Evolutionary conservation across 2,888 invertebrate species (phyloP), one percentile per base, ranked within the genome.

Genomic region (Scaptomyza reducta): DNA sequence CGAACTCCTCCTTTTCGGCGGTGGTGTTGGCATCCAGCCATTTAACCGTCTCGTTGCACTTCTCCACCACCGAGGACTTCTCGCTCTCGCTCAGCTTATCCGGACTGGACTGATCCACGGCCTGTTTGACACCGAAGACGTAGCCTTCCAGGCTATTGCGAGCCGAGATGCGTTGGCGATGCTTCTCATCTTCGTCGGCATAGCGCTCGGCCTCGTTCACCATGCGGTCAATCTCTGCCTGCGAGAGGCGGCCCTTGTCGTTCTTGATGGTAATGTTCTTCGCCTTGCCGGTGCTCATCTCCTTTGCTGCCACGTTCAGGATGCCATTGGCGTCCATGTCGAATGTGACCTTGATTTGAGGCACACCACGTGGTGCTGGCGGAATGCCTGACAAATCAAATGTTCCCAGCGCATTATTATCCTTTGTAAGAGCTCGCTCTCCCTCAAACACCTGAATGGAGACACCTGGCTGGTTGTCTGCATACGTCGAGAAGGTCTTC

Each of bases 301-400:
- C 94, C 68, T 95, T 94, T 14, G 97, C 97, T 0, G 96, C 94
- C 1, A 97, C 97, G 90, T 97, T 97, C 73, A 99, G 92, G 91
- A 99, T 98, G 89, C 98, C 98, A 92, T 99, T 98, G 49, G 98
- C 98, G 89, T 98, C 98, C 89, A 96, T 94, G 60, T 91, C 91
- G 89, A 96, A 96, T 41, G 96, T 96, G 29, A 96, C 96, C 90
- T 96, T 98, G 92, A 95, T 97, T 92, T 94, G 97, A 74, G 94
- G 97, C 74, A 95, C 97, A 89, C 95, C 98, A 75, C 94, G 96
- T 63, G 95, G 98, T 90, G 96, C 96, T 13, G 98, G 98, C 1
- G 98, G 98, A 89, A 99, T 98, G 38, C 98, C 98, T 4, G 62
- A 62, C 41, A 62, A 31, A 14, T 62, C 60, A 29, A 62, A 62